Conservation (phyloP, 2,113 vertebrate genomes). For the Rousettus leschenaultii region DNA sequence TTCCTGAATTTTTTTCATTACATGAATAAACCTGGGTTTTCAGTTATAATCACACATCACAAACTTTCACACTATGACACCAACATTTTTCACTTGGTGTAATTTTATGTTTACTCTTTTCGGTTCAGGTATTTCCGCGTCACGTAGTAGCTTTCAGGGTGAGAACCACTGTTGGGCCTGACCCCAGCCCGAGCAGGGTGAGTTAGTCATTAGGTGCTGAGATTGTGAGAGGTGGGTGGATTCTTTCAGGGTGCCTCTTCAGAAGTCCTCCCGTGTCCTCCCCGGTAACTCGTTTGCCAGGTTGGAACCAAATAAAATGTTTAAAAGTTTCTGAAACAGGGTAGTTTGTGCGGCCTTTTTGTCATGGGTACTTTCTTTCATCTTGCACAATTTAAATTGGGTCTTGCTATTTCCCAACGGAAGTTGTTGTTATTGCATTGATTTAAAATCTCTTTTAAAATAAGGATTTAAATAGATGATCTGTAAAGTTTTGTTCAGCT, state of each 20-base stretch:
- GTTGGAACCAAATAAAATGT: not conserved
- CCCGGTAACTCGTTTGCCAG: not conserved
- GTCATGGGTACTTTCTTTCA: not conserved
- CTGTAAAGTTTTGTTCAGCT: conserved; percentile 1
- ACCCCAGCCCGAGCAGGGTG: not conserved
- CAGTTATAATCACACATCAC: not conserved
- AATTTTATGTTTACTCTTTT: not conserved
- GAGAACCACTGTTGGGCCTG: not conserved
- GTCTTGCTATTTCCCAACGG: not conserved
- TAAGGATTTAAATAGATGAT: not conserved
- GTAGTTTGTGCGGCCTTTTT: not conserved
- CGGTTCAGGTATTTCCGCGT: not conserved
- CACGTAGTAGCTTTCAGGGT: not conserved
- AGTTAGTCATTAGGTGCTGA: too few relatives aligned
- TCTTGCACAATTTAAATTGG: not conserved
- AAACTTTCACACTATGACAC: not conserved
- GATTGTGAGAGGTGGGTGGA: not conserved
- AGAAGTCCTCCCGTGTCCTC: not conserved
- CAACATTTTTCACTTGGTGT: not conserved
- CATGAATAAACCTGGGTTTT: conserved; percentile 21
- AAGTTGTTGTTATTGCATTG: not conserved
- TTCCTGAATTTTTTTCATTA: conserved; percentile 34
- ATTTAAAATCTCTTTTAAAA: conserved; percentile 10
- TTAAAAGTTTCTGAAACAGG: not conserved
- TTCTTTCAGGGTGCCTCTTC: not conserved